Conservation (phyloP, 2,797 vertebrate species). For the Pogoniulus pusillus region DNA sequence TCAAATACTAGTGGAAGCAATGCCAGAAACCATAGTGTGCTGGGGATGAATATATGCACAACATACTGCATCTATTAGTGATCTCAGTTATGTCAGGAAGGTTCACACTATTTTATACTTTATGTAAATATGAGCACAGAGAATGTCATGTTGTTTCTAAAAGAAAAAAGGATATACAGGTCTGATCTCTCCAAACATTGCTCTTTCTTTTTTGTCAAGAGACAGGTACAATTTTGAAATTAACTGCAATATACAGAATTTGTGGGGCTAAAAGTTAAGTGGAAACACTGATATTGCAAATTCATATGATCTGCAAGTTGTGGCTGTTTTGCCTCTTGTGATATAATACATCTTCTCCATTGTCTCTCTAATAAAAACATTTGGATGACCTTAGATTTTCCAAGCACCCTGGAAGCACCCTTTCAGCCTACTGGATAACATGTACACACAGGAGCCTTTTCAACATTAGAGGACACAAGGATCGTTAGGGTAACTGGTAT, state of each 20-base stretch:
- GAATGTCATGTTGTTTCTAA: not conserved
- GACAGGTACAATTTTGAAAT: not conserved
- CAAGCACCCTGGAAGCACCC: conserved; percentile 60
- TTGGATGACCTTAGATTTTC: not conserved
- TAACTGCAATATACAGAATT: not conserved
- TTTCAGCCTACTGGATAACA: not conserved
- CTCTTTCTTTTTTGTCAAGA: not conserved
- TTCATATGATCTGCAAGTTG: not conserved
- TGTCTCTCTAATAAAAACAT: not conserved
- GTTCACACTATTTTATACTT: not conserved
- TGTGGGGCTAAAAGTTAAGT: not conserved
- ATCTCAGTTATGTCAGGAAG: not conserved
- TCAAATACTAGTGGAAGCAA: conserved; percentile 56
- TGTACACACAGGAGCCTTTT: not conserved
- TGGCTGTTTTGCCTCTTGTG: not conserved
- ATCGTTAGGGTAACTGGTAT: not conserved
- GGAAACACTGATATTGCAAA: not conserved
- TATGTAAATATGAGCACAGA: not conserved
- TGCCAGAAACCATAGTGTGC: conserved; percentile 60
- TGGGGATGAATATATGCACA: conserved; percentile 21
- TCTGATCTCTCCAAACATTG: not conserved
- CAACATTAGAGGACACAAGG: not conserved
- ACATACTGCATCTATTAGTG: not conserved
- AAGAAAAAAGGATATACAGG: not conserved
- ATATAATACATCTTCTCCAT: conserved; percentile 7